phyloP scores from a whole-genome alignment of 2,888 invertebrate genomes.

The Epiblema foenella region DNA sequence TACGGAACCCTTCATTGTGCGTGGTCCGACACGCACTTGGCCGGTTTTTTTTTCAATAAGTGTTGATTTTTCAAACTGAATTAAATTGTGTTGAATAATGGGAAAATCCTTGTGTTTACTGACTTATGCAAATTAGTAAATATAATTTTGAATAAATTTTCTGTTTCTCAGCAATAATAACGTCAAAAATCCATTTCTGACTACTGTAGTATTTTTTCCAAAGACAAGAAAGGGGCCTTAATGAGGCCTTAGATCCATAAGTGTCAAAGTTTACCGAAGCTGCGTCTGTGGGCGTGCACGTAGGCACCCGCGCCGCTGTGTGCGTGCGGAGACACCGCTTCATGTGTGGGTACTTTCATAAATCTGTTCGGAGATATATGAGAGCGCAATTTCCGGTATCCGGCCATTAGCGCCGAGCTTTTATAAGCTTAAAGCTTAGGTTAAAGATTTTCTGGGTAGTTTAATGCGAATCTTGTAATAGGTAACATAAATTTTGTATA shows the following conservation, averaged over 20 bases:
- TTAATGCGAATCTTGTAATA: slow-evolving; percentile 85
- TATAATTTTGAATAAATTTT: no score
- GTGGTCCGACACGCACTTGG: no score
- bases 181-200: no score
- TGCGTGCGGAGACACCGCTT: slow-evolving; percentile 77
- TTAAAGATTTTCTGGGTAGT: slow-evolving; percentile 86
- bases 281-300: slow-evolving; percentile 56
- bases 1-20: no score
- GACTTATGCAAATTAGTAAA: no score
- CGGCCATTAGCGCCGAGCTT: slow-evolving; percentile 91
- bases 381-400: slow-evolving; percentile 96
- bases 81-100: no score
- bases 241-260: slow-evolving; percentile 81
- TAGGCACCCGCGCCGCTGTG: slow-evolving; percentile 55
- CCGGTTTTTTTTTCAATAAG: no score
- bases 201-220: no score
- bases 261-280: slow-evolving; percentile 75
- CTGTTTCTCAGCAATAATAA: no score
- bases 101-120: no score
- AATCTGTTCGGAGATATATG: slow-evolving; percentile 95
- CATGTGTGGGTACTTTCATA: slow-evolving; percentile 92
- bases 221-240: slow-evolving; percentile 53
- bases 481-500: slow-evolving; percentile 84
- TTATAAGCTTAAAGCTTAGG: slow-evolving; percentile 87
- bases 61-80: no score